Base-by-base conservation (phyloP, 2,797 vertebrate genomes). In the Gymnocypris eckloni region DNA sequence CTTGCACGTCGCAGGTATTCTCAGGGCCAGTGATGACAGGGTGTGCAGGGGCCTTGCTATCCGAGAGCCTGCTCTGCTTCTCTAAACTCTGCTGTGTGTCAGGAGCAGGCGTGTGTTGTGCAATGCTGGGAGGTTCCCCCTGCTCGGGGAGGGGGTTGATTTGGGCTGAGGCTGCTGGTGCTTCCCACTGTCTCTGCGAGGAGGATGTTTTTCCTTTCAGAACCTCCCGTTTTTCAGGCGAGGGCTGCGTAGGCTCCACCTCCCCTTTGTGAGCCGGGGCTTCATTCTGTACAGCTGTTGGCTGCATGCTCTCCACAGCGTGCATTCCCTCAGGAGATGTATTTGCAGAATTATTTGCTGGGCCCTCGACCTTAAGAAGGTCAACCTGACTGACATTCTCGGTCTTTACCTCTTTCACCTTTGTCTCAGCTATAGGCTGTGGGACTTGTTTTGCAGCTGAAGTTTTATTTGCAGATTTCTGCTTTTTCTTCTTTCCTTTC, bases 191-290 rank as follows among this genome's bases (percentile, higher is more conserved):
- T 91, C 82, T 88, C 84, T 83, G 92, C 86, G 91, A 91, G 91
- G 91, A 94, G 93, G 93, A 95, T 94, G 94, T 95, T 94, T 95
- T 93, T 93, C 90, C 87, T 95, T 95, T 94, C 87, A 89, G 94
- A 95, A 94, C 94, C 94, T 95, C 95, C 95, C 87, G 94, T 94
- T 94, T 96, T 95, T 93, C 90, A 84, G 89, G 88, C 88, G 43
- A 86, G 91, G 90, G 88, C 89, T 69, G 90, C 0, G 81, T 79
- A 91, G 91, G 89, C 94, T 96, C 93, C 94, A 91, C 94, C 94
- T 92, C 93, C 89, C 89, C 92, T 95, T 94, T 95, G 94, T 95
- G 91, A 94, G 89, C 82, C 2, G 90, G 92, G 95, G 93, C 94
- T 92, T 93, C 93, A 88, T 89, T 90, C 90, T 93, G 92, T 91